Evolutionary conservation across 1,140 invertebrate genomes (phyloP), one percentile per base, ranked within the genome.

Genomic region (Calephelis virginiensis): DNA sequence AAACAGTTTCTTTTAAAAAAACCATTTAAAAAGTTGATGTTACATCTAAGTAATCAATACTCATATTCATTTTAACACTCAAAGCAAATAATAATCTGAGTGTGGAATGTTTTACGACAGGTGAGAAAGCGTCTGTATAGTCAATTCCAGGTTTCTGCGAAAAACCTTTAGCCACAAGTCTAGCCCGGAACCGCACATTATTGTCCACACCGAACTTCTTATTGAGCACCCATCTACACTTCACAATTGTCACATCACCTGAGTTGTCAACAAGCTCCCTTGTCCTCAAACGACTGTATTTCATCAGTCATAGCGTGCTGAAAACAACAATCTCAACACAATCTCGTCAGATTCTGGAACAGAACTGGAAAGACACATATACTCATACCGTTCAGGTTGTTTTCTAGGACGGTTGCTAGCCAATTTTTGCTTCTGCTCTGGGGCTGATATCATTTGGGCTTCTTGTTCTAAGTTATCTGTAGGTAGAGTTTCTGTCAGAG

Each of bases 241-340:
- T 56, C 43, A 90, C 78, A 46, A 78, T 63, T 64, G 75, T 81
- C 59, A 67, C 71, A 61, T 71, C 61, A 53, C 69, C 63, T 61
- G 86, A 81, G 50, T 69, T 46, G 37, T 85, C 72, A 12, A 80
- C 79, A 9, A 84, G 65, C 43, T 81, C 71, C 80, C 85, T 84
- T 85, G 63, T 81, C 72, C 63, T 74, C 53, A 62, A 86, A 79
- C 61, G 69, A 79, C 11, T 73, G 63, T 38, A 82, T 14, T 60
- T 84, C 79, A 12, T 82, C 78, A 47, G 67, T 8, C 67, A 80
- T 72, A 8, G 80, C 77, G 28, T 67, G 13, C 50, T 43, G 60
- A 17, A 43, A 73, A 14, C 17, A 63, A 68, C 56, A 70, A 68
- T 64, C 14, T 12, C 10, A 37, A 56, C 28, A 56, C 53, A 10